Base-by-base conservation (phyloP, 2,888 invertebrate species). In the Agrotis clavis region DNA sequence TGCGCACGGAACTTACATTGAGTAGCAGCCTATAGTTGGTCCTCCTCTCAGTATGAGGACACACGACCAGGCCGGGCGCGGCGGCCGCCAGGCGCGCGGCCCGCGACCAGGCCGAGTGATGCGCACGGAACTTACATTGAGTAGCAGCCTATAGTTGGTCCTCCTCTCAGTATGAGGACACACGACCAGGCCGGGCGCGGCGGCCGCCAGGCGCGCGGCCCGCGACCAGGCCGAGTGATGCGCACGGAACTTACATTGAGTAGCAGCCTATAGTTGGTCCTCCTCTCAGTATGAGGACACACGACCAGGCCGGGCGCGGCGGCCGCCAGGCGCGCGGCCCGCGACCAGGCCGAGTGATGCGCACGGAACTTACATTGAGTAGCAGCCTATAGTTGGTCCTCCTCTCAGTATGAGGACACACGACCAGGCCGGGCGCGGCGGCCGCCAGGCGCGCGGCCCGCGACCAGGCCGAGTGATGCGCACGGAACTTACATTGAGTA, bases 281-380 rank as follows among this genome's bases (percentile, higher is more conserved):
- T 96, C 0, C 98, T 92, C 92, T 98, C 98, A 21, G 97, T 96
- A 90, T 98, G 98, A 82, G 97, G 97, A 85, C 97, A 97, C 45
- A 98, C 97, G 13, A 98, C 97, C 61, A 98, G 96, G 6, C 98
- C 98, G 75, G 97, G 97, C 72, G 98, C 98, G 62, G 97, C 98
- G 62, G 98, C 97, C 13, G 98, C 97, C 85, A 98, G 98, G 92
- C 81, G 97, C 88, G 86, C 97, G 93, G 97, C 67, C 97, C 91
- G 89, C 16, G 90, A 91, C 92, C 91, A 91, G 4, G 87, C 92
- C 48, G 88, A 92, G 75, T 86, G 90, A 87, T 86, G 92, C 87
- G 89, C 92, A 60, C 90, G 90, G 83, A 90, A 72, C 0, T 90
- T 0, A 97, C 97, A 69, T 96, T 97, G 60, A 98, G 96, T 82